Percentiles rank a stretch among this genome's conserved stretches.
phyloP scores from a whole-genome alignment of 2,797 vertebrate genomes.

The Etheostoma nigrum region DNA sequence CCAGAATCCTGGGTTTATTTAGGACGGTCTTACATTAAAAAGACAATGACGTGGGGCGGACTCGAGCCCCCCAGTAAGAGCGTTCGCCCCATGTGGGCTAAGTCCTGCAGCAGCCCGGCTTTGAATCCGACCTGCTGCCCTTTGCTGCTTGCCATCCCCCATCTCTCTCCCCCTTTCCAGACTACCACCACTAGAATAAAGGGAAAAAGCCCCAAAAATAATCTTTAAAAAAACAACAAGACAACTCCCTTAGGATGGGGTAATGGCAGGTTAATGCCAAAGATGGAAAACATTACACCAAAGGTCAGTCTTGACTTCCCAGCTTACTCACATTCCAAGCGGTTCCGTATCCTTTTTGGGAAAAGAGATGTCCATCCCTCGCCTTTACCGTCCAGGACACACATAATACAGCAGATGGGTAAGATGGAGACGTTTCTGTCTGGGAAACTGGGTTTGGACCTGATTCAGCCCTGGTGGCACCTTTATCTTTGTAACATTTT shows the following conservation, averaged over 20 bases:
- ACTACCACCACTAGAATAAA: too few species aligned
- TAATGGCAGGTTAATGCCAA: background rate
- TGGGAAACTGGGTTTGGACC: slow-evolving; percentile 9
- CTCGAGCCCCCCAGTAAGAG: too few species aligned
- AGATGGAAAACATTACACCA: background rate
- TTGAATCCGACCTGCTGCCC: too few species aligned
- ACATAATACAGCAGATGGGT: background rate
- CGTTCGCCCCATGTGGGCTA: too few species aligned
- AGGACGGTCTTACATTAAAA: background rate
- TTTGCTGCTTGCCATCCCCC: too few species aligned
- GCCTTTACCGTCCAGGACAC: background rate
- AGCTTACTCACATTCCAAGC: background rate
- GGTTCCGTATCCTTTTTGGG: background rate
- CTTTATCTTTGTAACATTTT: slow-evolving; percentile 6
- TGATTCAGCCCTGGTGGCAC: background rate
- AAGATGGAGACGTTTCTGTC: background rate
- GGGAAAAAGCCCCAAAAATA: too few species aligned
- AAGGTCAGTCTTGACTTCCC: background rate
- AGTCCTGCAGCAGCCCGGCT: too few species aligned
- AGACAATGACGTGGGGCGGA: too few species aligned
- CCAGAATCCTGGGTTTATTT: background rate
- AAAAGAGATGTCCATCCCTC: background rate
- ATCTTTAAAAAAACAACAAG: too few species aligned
- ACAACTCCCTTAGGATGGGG: background rate
- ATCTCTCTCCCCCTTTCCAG: too few species aligned